Conservation (phyloP, 2,113 vertebrate species). For the Carassius gibelio region DNA sequence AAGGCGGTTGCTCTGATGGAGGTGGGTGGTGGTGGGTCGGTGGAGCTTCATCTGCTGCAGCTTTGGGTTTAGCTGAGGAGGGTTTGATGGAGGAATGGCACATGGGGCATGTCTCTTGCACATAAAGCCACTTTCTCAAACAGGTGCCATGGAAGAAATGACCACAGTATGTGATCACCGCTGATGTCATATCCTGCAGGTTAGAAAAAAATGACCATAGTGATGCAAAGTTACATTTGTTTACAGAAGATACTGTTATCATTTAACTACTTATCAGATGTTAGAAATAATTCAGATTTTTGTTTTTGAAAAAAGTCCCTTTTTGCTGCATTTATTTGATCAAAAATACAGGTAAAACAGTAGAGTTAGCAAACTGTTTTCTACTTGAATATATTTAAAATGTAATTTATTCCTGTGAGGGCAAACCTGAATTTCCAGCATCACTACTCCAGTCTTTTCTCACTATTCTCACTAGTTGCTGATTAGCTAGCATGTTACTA, state of each 20-base stretch:
- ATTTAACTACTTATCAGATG: not conserved
- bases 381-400: too few relatives aligned
- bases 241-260: not conserved
- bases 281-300: not conserved
- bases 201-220: not conserved
- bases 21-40: not conserved
- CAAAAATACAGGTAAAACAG: too few relatives aligned
- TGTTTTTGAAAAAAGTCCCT: not conserved
- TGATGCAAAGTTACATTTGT: not conserved
- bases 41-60: slow-evolving; percentile 43
- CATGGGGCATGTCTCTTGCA: slow-evolving; percentile 87
- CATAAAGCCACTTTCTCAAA: slow-evolving; percentile 86
- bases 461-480: too few relatives aligned
- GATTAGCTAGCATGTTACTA: too few relatives aligned
- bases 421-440: not conserved
- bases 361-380: too few relatives aligned
- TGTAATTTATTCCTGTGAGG: too few relatives aligned
- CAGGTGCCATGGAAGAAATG: slow-evolving; percentile 85
- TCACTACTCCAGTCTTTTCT: not conserved
- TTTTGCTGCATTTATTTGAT: not conserved
- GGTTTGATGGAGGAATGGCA: slow-evolving; percentile 79
- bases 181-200: slow-evolving; percentile 81
- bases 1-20: slow-evolving; percentile 22
- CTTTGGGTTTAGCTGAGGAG: not conserved
- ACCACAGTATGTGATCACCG: slow-evolving; percentile 80